Evolutionary conservation across 2,888 invertebrate species (phyloP).

Genomic region (Hypercompe scribonia): DNA sequence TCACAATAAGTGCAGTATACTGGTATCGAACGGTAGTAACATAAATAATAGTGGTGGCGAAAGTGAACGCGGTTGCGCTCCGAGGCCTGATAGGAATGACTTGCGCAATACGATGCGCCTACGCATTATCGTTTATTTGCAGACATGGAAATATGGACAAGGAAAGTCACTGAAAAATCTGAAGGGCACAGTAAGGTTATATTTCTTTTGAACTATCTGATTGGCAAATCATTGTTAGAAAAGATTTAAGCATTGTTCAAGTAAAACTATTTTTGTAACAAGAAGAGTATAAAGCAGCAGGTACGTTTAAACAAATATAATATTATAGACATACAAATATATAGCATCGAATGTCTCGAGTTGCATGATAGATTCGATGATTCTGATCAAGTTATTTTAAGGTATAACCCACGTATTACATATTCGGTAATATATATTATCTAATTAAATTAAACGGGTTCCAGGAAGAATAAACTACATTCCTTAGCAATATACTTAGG

Average conservation of each 20-base stretch:
- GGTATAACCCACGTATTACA: background rate
- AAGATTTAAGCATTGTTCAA: background rate
- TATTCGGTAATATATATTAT: background rate
- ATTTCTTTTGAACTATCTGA: background rate
- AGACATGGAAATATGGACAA: background rate
- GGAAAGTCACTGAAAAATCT: background rate
- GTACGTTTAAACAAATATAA: background rate
- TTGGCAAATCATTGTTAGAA: background rate
- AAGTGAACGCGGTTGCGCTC: conserved; percentile 64
- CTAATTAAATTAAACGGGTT: background rate
- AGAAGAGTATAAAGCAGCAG: background rate
- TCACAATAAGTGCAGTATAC: conserved; percentile 23
- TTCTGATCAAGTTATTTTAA: background rate
- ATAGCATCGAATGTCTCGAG: too few relatives aligned
- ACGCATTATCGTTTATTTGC: conserved; percentile 50
- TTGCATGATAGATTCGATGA: background rate
- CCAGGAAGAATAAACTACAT: background rate
- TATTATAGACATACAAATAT: too few relatives aligned
- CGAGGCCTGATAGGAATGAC: conserved; percentile 61
- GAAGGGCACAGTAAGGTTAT: background rate
- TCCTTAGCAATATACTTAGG: background rate
- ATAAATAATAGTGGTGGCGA: conserved; percentile 58
- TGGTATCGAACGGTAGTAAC: conserved; percentile 45
- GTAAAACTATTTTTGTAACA: background rate
- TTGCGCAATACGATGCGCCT: conserved; percentile 66